Conservation (phyloP, 1,140 invertebrate genomes). For the Drosophila kikkawai region DNA sequence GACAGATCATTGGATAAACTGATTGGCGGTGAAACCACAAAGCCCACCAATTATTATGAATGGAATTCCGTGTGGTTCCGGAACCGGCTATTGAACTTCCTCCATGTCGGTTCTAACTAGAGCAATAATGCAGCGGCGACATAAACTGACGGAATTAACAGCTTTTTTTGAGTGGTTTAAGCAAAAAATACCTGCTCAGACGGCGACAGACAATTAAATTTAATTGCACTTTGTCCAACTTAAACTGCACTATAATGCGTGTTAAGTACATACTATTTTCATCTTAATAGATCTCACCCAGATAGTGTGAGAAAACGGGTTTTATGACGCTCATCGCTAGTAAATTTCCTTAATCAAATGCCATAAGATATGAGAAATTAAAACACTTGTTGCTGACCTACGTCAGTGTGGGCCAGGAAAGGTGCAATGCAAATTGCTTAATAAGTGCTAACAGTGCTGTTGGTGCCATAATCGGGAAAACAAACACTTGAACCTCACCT, state of each 20-base stretch:
- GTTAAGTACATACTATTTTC: constrained; percentile 65
- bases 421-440: constrained; percentile 29
- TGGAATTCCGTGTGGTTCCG: constrained; percentile 41
- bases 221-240: constrained; percentile 55
- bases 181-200: constrained; percentile 20
- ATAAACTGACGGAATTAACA: constrained; percentile 21
- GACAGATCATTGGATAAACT: constrained; percentile 47
- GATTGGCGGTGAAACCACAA: constrained; percentile 32
- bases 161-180: neutral
- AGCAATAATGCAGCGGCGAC: constrained; percentile 50
- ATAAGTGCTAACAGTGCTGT: neutral
- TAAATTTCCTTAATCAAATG: constrained; percentile 75
- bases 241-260: constrained; percentile 45
- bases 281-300: constrained; percentile 56
- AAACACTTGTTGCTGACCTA: constrained; percentile 60
- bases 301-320: constrained; percentile 69
- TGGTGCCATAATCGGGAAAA: constrained; percentile 22
- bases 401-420: constrained; percentile 41
- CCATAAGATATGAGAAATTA: constrained; percentile 62
- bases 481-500: constrained; percentile 12
- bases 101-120: constrained; percentile 23
- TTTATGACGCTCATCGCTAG: constrained; percentile 53
- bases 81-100: constrained; percentile 35
- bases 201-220: constrained; percentile 54
- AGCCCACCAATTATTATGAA: constrained; percentile 30